Evolutionary conservation across 2,797 vertebrate genomes (phyloP).

Genomic region (Bradypodion ventrale): DNA sequence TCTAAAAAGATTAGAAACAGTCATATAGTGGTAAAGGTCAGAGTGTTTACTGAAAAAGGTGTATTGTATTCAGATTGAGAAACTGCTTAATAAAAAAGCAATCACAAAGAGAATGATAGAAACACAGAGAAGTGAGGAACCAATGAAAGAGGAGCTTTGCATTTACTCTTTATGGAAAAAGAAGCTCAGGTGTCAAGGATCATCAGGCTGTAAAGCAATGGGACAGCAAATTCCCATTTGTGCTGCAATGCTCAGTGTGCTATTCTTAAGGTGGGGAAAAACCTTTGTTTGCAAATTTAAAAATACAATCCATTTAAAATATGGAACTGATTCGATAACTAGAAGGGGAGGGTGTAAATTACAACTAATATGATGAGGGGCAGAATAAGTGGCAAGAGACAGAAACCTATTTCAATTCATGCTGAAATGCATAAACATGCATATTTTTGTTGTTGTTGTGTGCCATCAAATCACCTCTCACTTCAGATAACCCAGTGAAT

Average conservation of each 20-base stretch:
- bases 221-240: background rate
- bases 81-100: slow-evolving; percentile 29
- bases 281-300: background rate
- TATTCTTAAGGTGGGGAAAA: background rate
- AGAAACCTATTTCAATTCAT: background rate
- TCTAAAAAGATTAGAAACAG: slow-evolving; percentile 35
- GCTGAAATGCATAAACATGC: background rate
- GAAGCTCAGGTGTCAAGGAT: background rate
- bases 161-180: slow-evolving; percentile 1
- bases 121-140: slow-evolving; percentile 7
- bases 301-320: background rate
- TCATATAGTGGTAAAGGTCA: slow-evolving; percentile 20
- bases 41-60: background rate
- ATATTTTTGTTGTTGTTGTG: no score
- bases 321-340: background rate
- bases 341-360: no score
- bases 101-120: slow-evolving; percentile 31
- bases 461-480: no score
- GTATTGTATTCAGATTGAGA: slow-evolving; percentile 15
- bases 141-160: slow-evolving; percentile 2
- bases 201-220: background rate
- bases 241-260: background rate
- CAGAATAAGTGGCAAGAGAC: no score
- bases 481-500: no score
- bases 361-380: background rate